phyloP scores from a whole-genome alignment of 2,888 invertebrate species.

The Drosophila lacicola region DNA sequence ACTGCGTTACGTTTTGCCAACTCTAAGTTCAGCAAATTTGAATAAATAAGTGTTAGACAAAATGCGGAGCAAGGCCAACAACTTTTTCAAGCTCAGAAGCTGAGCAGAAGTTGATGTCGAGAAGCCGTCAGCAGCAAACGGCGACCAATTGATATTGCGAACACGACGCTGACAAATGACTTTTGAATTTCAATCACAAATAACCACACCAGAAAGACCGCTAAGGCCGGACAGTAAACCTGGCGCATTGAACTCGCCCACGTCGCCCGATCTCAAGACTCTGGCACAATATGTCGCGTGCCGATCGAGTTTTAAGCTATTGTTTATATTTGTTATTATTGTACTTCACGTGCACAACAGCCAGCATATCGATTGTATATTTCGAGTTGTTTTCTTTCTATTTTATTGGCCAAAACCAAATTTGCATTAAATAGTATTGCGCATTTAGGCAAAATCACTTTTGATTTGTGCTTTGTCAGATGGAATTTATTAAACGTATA shows the following conservation, averaged over 20 bases:
- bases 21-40: conserved; percentile 17
- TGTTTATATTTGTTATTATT: conserved; percentile 3
- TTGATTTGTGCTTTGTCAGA: conserved; percentile 25
- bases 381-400: conserved; percentile 4
- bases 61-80: conserved; percentile 69
- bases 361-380: conserved; percentile 1
- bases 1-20: conserved; percentile 6
- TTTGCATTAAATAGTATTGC: conserved; percentile 47
- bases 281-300: conserved; percentile 41
- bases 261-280: background rate
- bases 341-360: conserved; percentile 41
- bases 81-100: conserved; percentile 54
- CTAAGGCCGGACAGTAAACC: conserved; percentile 45
- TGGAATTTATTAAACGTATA: conserved; percentile 37
- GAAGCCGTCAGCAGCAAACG: conserved; percentile 23
- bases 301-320: conserved; percentile 21
- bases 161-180: conserved; percentile 41
- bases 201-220: conserved; percentile 35
- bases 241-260: conserved; percentile 69
- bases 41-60: conserved; percentile 23
- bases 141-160: conserved; percentile 48
- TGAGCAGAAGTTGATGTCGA: conserved; percentile 43
- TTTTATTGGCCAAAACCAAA: conserved; percentile 14
- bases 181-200: conserved; percentile 52
- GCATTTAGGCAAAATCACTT: conserved; percentile 27